Evolutionary conservation across 2,113 vertebrate genomes (phyloP), one percentile per base, ranked within the genome.

Genomic region (Chloropsis hardwickii): DNA sequence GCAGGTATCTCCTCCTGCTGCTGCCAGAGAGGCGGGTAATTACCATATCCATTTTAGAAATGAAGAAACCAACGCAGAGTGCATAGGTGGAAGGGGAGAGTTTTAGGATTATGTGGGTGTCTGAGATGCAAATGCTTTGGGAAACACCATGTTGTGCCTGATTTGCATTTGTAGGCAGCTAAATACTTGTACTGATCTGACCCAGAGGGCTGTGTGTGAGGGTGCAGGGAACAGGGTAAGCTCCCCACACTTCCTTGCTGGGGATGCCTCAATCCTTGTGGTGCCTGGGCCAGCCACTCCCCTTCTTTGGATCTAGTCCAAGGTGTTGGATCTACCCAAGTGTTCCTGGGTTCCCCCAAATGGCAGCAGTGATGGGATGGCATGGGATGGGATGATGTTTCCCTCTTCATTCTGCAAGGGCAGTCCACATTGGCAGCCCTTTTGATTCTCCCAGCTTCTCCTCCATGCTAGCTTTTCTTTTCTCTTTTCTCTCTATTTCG

Each of bases 101-200:
- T 76, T 90, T 94, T 85, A 90, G 69, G 91, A 93, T 56, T 60
- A 53, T 60, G 88, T 94, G 73, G 86, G 94, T 12, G 27, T 64
- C 82, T 82, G 79, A 88, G 66, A 90, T 80, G 91, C 53, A 96
- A 88, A 92, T 90, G 70, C 71, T 95, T 79, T 85, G 91, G 86
- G 91, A 88, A 93, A 79, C 37, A 92, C 57, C 91, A 76, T 1
- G 0, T 37, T 79, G 65, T 0, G 1, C 51, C 78, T 93, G 42
- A 81, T 94, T 93, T 94, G 81, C 82, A 93, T 92, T 56, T 42
- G 60, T 89, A 81, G 51, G 85, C 54, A 87, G 78, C 84, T 88
- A 48, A 83, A 65, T 40, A 51, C 80, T 82, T 80, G 76, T 44
- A 89, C 77, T 1, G 5, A 51, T 84, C 35, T 53, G 60, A 81